phyloP scores from a whole-genome alignment of 2,113 vertebrate genomes.

The Hydrochoerus hydrochaeris region DNA sequence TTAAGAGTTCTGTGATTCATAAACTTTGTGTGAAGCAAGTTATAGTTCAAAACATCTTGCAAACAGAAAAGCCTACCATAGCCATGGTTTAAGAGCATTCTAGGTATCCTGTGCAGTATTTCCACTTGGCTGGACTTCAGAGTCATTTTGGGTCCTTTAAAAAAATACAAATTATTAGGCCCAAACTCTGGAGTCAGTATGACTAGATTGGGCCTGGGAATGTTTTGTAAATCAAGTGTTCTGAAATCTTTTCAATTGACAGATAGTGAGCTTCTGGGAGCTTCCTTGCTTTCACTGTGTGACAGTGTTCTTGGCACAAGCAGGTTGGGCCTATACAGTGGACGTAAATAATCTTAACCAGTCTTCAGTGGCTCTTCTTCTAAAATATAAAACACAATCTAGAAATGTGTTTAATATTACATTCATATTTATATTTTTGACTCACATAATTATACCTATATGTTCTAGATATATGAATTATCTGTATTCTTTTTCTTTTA shows the following conservation, averaged over 20 bases:
- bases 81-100: neutral
- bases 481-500: slow-evolving; percentile 57
- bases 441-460: neutral
- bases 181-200: accelerated
- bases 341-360: accelerated
- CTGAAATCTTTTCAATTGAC: neutral
- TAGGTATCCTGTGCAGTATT: neutral
- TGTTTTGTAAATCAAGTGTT: neutral
- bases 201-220: neutral
- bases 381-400: neutral
- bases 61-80: neutral
- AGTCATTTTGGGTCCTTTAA: neutral
- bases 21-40: slow-evolving; percentile 1
- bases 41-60: neutral
- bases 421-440: neutral
- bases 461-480: neutral
- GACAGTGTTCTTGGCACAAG: neutral
- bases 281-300: accelerated
- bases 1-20: neutral
- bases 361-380: neutral
- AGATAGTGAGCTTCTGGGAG: neutral
- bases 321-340: accelerated
- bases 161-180: neutral
- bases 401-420: neutral
- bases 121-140: neutral